Evolutionary conservation across 1,140 invertebrate species (phyloP), one percentile per base, ranked within the genome.

Genomic region (Aphaenogaster floridana): DNA sequence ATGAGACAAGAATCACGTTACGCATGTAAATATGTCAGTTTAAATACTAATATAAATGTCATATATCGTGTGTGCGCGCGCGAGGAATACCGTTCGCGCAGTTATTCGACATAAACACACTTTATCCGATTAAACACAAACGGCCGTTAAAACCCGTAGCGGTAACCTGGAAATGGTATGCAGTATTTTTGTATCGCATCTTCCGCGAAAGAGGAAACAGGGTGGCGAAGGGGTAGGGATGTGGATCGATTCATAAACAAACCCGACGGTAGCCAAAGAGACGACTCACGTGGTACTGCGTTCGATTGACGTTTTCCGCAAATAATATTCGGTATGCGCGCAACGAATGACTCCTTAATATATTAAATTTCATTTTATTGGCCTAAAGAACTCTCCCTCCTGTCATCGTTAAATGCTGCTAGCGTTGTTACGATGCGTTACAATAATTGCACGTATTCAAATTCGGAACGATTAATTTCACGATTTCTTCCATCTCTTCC

Each of bases 211-310:
- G 52, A n/a, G 28, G 36, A 7, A 61, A 48, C 11, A 50, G 28
- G 2, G 52, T 3, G 66, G 34, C 13, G 13, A 17, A 11, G 15
- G 66, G 69, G 69, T 74, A 63, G 69, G 50, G n/a, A 63, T 34
- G 80, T 34, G 80, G 45, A 84, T 84, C 80, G 80, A 84, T 84
- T 59, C 69, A 50, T 84, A 84, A 84, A 84, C 69, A 84, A 83
- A 84, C 54, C 34, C 39, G 13, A 39, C 69, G 68, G 80, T 84
- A 84, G 80, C 34, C 80, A 84, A 63, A 84, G 80, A 84, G 54
- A 84, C 80, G 80, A 63, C 69, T 84, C 80, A 63, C 80, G 42
- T 84, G 80, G 34, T 74, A 39, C 45, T 39, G 21, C 69, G 48
- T 52, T 48, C 80, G 42, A 84, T 50, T 74, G 17, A 84, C 54